These are phyloP conservation scores for Carcinoscorpius rotundicauda DNA, from an alignment of 1,140 invertebrate genomes.

Conservation along the genomic window DNA sequence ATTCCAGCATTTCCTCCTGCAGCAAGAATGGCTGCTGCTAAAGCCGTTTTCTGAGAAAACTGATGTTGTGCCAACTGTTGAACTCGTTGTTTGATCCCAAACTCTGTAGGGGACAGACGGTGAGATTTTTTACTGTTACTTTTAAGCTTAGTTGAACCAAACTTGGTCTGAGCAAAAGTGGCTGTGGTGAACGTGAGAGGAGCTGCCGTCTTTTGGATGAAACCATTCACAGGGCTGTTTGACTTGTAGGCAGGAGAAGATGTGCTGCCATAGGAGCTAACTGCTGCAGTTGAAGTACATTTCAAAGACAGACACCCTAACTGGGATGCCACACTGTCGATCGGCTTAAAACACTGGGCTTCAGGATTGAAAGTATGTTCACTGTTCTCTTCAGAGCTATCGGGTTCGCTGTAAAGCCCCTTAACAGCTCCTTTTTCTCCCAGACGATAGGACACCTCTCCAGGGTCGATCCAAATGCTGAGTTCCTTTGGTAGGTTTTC, in stretches of 20 bases:
- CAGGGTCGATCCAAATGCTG: constrained; percentile 93
- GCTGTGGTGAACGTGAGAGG: constrained; percentile 82
- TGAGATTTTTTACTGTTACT: constrained; percentile 79
- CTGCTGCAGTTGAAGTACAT: no score
- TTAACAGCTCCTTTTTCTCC: constrained; percentile 92
- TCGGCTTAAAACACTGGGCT: constrained; percentile 88
- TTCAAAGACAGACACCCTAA: constrained; percentile 29
- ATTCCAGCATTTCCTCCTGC: no score
- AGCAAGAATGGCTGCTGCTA: constrained; percentile 2
- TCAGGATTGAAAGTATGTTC: constrained; percentile 90
- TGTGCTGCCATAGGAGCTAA: no score
- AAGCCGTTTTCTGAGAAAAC: constrained; percentile 31
- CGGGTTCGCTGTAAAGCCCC: constrained; percentile 61
- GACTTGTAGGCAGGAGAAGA: no score
- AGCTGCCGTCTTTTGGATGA: constrained; percentile 14
- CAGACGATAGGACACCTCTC: constrained; percentile 66
- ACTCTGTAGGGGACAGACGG: constrained; percentile 89
- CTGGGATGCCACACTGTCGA: constrained; percentile 48
- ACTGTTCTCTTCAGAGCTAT: constrained; percentile 55
- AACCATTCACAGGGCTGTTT: no score
- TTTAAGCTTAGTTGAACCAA: constrained; percentile 96
- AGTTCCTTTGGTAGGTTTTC: constrained; percentile 86
- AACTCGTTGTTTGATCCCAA: constrained; percentile 84
- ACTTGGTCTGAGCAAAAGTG: constrained; percentile 96
- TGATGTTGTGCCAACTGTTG: constrained; percentile 43